Conservation (phyloP, 64 coral and sea anemone species). For the Montipora sp. region DNA sequence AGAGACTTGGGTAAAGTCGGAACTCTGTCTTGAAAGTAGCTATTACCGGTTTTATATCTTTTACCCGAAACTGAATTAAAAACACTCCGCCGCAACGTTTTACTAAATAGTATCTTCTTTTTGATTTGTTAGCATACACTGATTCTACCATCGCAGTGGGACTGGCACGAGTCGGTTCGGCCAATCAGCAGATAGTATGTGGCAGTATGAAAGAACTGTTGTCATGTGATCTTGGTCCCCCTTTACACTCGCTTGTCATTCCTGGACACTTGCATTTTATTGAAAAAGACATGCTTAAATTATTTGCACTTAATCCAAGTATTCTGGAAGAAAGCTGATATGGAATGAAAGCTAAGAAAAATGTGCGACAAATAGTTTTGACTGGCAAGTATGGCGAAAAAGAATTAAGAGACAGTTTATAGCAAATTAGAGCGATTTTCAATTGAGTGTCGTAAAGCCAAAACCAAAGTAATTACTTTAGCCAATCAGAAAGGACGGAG, state of each 20-base stretch:
- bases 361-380: not conserved
- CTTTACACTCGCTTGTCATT: constrained; percentile 91
- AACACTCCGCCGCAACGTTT: not conserved
- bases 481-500: no score
- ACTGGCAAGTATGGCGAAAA: not conserved
- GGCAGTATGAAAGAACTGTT: constrained; percentile 79
- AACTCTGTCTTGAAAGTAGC: not conserved
- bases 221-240: constrained; percentile 74
- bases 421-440: no score
- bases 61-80: no score
- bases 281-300: constrained; percentile 92
- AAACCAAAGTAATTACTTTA: no score
- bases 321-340: constrained; percentile 24
- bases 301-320: constrained; percentile 63
- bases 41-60: not conserved
- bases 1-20: no score
- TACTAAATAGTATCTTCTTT: not conserved
- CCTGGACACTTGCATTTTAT: constrained; percentile 93
- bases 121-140: constrained; percentile 73
- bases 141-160: constrained; percentile 83
- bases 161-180: constrained; percentile 85
- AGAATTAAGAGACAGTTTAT: not conserved
- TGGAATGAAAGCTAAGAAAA: not conserved
- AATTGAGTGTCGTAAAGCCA: no score
- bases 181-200: constrained; percentile 82